Evolutionary conservation across 2,888 invertebrate species (phyloP).

Genomic region (Drosophila falleni): DNA sequence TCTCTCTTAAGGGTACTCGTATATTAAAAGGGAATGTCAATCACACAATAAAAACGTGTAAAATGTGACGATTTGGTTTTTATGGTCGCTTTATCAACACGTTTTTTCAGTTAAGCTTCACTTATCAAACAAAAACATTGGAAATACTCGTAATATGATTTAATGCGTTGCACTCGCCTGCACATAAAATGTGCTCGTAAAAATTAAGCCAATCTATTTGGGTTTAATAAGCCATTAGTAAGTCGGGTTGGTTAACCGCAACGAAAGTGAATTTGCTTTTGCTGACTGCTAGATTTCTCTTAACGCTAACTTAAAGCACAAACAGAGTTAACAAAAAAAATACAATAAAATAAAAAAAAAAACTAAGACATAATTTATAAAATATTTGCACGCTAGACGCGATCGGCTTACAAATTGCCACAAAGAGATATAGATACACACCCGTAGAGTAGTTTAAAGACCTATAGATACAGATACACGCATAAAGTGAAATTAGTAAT

Average conservation of each 20-base stretch:
- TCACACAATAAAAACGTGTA: slow-evolving; percentile 30
- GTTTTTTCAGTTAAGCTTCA: slow-evolving; percentile 47
- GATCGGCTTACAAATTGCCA: slow-evolving; percentile 62
- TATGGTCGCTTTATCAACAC: slow-evolving; percentile 56
- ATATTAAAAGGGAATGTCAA: slow-evolving; percentile 21
- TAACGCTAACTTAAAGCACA: slow-evolving; percentile 27
- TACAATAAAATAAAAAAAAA: too few species aligned
- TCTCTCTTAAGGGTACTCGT: background rate
- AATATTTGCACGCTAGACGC: slow-evolving; percentile 76
- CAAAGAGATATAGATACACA: slow-evolving; percentile 21
- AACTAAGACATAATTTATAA: slow-evolving; percentile 51
- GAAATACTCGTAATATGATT: slow-evolving; percentile 46
- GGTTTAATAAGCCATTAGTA: slow-evolving; percentile 79
- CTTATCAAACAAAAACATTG: slow-evolving; percentile 33
- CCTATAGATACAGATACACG: slow-evolving; percentile 45
- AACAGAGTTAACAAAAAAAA: slow-evolving; percentile 9
- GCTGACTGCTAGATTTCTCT: slow-evolving; percentile 65
- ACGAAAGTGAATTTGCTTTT: slow-evolving; percentile 74
- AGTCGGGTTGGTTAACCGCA: slow-evolving; percentile 77
- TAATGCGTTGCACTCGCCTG: slow-evolving; percentile 67
- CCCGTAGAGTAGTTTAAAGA: background rate
- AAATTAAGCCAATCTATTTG: slow-evolving; percentile 73
- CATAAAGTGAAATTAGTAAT: slow-evolving; percentile 73
- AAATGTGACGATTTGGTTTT: slow-evolving; percentile 55
- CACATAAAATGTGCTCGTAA: slow-evolving; percentile 61